Evolutionary conservation across 2,797 vertebrate species (phyloP).

Genomic region (Kryptopterus vitreolus): DNA sequence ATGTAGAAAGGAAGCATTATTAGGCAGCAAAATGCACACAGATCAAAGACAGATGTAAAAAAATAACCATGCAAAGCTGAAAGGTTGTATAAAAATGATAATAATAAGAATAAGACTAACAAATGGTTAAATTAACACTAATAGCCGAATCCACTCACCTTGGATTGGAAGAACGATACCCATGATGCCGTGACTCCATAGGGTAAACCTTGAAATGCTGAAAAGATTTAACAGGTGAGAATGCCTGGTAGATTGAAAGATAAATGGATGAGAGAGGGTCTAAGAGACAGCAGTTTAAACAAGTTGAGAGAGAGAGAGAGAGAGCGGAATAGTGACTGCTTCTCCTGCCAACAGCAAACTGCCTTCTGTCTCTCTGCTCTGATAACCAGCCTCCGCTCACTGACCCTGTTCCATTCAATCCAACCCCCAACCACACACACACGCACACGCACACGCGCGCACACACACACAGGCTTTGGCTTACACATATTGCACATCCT

Average conservation of each 20-base stretch:
- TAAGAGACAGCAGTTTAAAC: constrained; percentile 11
- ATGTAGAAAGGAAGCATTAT: not conserved
- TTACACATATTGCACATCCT: too few species aligned
- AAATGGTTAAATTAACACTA: not conserved
- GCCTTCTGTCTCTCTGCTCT: constrained; percentile 56
- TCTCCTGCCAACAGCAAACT: constrained; percentile 47
- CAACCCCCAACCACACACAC: constrained; percentile 22
- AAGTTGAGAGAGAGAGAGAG: constrained; percentile 43
- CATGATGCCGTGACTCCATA: constrained; percentile 48
- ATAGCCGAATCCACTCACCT: constrained; percentile 45
- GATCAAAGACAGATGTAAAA: not conserved
- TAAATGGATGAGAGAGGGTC: not conserved
- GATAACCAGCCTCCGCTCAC: constrained; percentile 51
- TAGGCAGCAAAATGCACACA: constrained; percentile 13
- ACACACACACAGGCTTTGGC: constrained; percentile 22
- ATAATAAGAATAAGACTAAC: too few species aligned
- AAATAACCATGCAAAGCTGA: not conserved
- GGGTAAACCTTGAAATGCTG: constrained; percentile 6
- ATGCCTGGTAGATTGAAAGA: not conserved
- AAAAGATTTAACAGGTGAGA: not conserved
- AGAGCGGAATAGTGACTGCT: constrained; percentile 31
- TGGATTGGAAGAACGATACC: constrained; percentile 31
- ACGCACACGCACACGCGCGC: constrained; percentile 18
- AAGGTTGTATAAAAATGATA: not conserved
- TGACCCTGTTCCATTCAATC: constrained; percentile 49